Conservation (phyloP, 2,113 vertebrate genomes). For the Oncorhynchus keta region DNA sequence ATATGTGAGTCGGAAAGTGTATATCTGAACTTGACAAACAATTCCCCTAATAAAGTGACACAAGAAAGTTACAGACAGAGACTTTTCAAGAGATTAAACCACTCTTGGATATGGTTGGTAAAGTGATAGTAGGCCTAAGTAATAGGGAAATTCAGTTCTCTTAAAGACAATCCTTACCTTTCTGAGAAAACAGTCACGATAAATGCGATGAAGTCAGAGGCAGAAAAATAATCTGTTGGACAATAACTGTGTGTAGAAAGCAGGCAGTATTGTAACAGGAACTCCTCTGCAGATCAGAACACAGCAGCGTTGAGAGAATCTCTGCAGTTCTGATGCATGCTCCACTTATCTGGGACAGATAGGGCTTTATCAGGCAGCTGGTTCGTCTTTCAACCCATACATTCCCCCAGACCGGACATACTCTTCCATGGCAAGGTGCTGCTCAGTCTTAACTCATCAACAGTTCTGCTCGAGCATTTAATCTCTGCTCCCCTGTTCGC, state of each 20-base stretch:
- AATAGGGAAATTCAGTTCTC: background rate
- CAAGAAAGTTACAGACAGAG: constrained; percentile 32
- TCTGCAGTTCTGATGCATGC: constrained; percentile 69
- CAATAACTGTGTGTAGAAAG: constrained; percentile 50
- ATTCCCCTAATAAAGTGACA: background rate
- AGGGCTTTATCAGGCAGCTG: constrained; percentile 58
- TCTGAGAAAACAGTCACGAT: constrained; percentile 48
- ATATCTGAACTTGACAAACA: background rate
- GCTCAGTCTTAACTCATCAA: constrained; percentile 51
- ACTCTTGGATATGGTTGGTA: background rate
- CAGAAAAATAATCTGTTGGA: constrained; percentile 30
- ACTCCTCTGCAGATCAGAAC: constrained; percentile 58
- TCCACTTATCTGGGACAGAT: constrained; percentile 63
- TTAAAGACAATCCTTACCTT: constrained; percentile 64
- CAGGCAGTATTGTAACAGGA: constrained; percentile 52
- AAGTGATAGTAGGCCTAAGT: background rate
- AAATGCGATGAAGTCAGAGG: constrained; percentile 36
- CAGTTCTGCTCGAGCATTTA: constrained; percentile 26
- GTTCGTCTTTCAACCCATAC: constrained; percentile 82
- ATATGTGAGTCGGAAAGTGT: background rate
- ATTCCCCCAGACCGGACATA: constrained; percentile 74
- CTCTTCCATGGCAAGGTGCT: constrained; percentile 66
- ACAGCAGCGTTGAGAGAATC: constrained; percentile 42
- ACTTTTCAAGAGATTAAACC: constrained; percentile 17
- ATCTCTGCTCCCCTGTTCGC: constrained; percentile 34